These are phyloP conservation scores for Gymnoscelis rufifasciata DNA, from an alignment of 2,888 invertebrate genomes.

Conservation along the genomic window DNA sequence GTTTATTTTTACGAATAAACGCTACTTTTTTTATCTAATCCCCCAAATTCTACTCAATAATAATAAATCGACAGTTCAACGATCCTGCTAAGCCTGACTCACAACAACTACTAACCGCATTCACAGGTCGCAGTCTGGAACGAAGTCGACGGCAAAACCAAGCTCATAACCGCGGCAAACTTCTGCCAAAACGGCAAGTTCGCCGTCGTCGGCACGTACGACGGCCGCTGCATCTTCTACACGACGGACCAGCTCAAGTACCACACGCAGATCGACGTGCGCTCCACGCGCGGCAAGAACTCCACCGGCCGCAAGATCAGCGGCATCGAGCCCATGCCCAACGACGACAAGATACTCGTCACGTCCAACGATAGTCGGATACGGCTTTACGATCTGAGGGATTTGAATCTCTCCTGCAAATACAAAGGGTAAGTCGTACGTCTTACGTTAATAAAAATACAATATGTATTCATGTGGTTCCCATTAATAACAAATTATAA, in stretches of 20 bases:
- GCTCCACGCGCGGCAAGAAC: conserved; percentile 97
- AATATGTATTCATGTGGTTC: too few relatives aligned
- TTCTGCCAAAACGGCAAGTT: conserved; percentile 99
- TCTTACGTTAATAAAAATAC: too few relatives aligned
- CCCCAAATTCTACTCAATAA: too few relatives aligned
- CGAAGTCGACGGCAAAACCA: conserved; percentile 96
- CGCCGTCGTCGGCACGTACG: conserved; percentile 98
- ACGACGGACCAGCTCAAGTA: conserved; percentile 98
- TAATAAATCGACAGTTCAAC: too few relatives aligned
- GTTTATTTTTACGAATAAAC: too few relatives aligned
- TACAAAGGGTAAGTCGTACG: too few relatives aligned
- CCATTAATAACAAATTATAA: too few relatives aligned
- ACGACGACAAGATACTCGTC: conserved; percentile 96
- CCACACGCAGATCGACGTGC: conserved; percentile 97
- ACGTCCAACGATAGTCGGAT: conserved; percentile 99
- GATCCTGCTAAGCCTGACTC: too few relatives aligned
- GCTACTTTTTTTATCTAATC: too few relatives aligned
- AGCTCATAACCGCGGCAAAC: conserved; percentile 97
- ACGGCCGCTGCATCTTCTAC: conserved; percentile 98
- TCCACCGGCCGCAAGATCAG: conserved; percentile 96
- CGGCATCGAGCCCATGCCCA: conserved; percentile 97
- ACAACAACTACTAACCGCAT: too few relatives aligned
- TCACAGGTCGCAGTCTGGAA: conserved; percentile 95
- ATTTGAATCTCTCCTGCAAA: conserved; percentile 96
- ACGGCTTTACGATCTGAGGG: conserved; percentile 95